Conservation (phyloP, 2,113 vertebrate genomes). For the Martes martes region DNA sequence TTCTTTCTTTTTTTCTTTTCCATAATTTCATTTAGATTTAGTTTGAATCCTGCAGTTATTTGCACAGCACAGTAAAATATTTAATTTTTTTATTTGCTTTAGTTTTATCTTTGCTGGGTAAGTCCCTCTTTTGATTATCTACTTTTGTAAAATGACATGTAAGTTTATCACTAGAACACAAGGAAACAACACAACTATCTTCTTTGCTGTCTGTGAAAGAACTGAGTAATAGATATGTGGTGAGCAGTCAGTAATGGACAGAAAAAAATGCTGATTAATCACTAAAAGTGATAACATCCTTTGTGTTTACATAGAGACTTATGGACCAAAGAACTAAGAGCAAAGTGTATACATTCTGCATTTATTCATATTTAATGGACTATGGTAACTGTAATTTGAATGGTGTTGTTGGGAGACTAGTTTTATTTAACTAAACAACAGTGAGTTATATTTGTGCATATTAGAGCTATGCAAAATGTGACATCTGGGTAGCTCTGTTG, state of each 20-base stretch:
- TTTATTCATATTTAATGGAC: not conserved
- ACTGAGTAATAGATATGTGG: not conserved
- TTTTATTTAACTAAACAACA: not conserved
- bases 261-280: not conserved
- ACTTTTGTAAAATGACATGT: not conserved
- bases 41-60: not conserved
- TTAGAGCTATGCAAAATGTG: not conserved
- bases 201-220: not conserved
- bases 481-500: no score
- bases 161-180: not conserved
- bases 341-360: not conserved
- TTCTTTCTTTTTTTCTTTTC: not conserved
- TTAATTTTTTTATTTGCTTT: not conserved
- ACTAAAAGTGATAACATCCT: not conserved
- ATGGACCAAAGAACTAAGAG: not conserved
- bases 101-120: not conserved
- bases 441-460: not conserved
- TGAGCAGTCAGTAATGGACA: not conserved
- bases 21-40: not conserved
- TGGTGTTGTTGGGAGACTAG: not conserved
- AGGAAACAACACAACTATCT: not conserved
- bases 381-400: not conserved
- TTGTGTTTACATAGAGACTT: not conserved
- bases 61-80: not conserved
- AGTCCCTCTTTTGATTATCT: not conserved